Percentiles rank a stretch among this genome's conserved stretches.
These are phyloP conservation scores for Prunella fulvescens DNA, from an alignment of 2,113 vertebrate genomes.

Conservation along the genomic window DNA sequence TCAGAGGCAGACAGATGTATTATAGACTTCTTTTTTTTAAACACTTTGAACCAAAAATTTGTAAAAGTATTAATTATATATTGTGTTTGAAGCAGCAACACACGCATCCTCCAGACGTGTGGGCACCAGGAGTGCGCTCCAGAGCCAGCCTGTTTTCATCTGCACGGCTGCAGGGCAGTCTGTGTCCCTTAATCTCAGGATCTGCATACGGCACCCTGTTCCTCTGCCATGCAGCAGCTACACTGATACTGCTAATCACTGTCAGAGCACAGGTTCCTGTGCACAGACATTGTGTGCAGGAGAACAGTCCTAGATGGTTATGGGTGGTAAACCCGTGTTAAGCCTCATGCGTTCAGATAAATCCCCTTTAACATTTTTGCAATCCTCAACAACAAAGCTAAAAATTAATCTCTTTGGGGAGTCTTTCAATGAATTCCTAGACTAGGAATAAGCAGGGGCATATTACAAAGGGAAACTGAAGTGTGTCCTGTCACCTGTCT, in stretches of 20 bases:
- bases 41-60: background rate
- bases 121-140: accelerated
- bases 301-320: background rate
- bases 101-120: background rate
- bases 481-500: background rate
- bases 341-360: background rate
- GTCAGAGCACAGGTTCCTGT: background rate
- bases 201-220: background rate
- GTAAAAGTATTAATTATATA: background rate
- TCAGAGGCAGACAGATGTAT: background rate
- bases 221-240: background rate
- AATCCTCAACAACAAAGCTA: background rate
- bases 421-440: background rate
- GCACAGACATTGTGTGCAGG: accelerated
- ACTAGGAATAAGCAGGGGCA: background rate
- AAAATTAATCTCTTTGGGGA: background rate
- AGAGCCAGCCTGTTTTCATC: background rate
- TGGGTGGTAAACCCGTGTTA: background rate
- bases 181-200: background rate
- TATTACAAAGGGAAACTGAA: background rate
- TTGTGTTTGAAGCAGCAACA: background rate
- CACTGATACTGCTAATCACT: background rate
- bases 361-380: background rate
- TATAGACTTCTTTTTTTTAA: background rate
- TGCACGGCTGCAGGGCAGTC: accelerated